A percentile compares a stretch with the other conserved stretches of the same genome.
phyloP scores from a whole-genome alignment of 2,888 invertebrate genomes.

The Buathra laborator region DNA sequence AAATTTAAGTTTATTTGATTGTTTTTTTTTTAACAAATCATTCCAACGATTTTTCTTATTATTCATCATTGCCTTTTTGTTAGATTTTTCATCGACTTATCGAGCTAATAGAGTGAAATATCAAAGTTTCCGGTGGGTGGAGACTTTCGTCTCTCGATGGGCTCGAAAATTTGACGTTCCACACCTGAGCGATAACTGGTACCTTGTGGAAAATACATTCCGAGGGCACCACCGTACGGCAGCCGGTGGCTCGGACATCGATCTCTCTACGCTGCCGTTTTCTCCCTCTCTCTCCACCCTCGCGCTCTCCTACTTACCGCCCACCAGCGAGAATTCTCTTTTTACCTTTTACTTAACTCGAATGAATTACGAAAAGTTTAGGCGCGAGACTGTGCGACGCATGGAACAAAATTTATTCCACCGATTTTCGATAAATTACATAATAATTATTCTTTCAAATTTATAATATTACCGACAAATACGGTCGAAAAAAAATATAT shows the following conservation, averaged over 20 bases:
- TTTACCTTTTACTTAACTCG: constrained; percentile 24
- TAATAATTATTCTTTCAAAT: not conserved
- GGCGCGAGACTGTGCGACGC: constrained; percentile 66
- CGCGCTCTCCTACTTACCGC: constrained; percentile 49
- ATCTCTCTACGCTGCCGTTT: constrained; percentile 76
- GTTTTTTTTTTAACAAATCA: not conserved
- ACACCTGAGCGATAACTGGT: constrained; percentile 66
- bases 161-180: constrained; percentile 5
- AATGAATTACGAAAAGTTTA: constrained; percentile 76
- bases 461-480: not conserved
- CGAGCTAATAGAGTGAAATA: not conserved
- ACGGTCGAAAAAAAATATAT: too few species aligned
- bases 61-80: not conserved
- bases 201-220: constrained; percentile 70
- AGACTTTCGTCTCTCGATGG: constrained; percentile 8
- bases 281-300: constrained; percentile 56
- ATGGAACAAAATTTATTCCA: not conserved
- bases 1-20: not conserved
- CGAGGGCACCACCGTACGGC: constrained; percentile 80
- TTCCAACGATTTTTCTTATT: not conserved
- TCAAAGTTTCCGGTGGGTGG: constrained; percentile 13
- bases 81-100: constrained; percentile 4
- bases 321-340: constrained; percentile 8
- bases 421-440: not conserved
- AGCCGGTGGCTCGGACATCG: constrained; percentile 68